These are phyloP conservation scores for Streptopelia turtur DNA, from an alignment of 2,797 vertebrate species.

Conservation along the genomic window DNA sequence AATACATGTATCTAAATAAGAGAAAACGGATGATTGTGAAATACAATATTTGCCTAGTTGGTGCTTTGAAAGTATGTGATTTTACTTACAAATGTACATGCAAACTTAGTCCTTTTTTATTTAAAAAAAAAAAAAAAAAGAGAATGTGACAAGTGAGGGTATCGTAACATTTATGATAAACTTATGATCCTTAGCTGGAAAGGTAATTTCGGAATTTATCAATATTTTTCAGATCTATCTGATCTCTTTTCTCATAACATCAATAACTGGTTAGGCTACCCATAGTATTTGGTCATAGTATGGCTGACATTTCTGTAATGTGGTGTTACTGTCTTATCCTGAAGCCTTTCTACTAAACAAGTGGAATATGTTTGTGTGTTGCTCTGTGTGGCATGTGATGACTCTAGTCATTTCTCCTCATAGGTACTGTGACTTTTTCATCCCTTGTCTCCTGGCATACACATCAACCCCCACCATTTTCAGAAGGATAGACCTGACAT, in stretches of 20 bases:
- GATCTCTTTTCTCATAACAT: background rate
- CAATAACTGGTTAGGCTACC: background rate
- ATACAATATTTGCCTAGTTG: background rate
- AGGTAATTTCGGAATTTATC: background rate
- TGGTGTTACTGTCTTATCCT: background rate
- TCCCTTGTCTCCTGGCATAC: background rate
- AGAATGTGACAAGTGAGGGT: background rate
- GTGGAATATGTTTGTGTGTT: background rate
- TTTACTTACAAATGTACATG: background rate
- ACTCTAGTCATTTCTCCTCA: background rate
- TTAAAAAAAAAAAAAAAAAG: background rate
- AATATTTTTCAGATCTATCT: background rate
- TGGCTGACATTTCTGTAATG: accelerated
- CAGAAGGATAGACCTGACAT: background rate
- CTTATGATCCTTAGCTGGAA: background rate
- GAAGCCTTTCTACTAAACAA: background rate
- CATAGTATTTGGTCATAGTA: background rate
- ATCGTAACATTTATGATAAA: background rate
- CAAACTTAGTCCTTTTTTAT: background rate
- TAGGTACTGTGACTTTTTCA: background rate
- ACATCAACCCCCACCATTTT: background rate
- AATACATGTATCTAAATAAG: background rate
- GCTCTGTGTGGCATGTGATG: background rate
- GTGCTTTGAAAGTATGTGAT: background rate
- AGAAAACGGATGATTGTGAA: background rate